Base-by-base conservation (phyloP, 2,113 vertebrate species). In the Diphyllodes magnificus region DNA sequence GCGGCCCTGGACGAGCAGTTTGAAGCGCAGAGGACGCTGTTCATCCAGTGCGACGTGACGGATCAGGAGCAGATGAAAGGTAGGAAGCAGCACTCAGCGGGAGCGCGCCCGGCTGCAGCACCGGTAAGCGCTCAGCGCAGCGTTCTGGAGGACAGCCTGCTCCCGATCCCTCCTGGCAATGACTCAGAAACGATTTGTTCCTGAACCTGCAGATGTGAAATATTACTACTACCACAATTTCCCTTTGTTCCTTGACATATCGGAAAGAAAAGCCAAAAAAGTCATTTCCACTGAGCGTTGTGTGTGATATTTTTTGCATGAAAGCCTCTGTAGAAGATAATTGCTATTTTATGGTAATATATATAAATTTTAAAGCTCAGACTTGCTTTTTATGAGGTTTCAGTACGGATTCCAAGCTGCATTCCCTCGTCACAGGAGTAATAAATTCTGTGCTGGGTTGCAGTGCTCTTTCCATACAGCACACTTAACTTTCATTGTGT, bases 41-140 rank as follows among this genome's bases (percentile, higher is more conserved):
- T 99, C 91, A 97, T 99, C 61, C 98, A 98, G 68, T 99, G 99
- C 63, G 99, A 99, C 82, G 98, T 99, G 83, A 98, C 99, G 33
- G 96, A 99, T 1, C 97, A 93, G 88, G 97, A 98, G 33, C 98
- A 98, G 37, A 97, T 99, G 66, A 97, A 94, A 99, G 99, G 99
- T 99, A 98, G 97, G 85, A 5, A 8, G 42, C 20, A 49, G 1
- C 21, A 28, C 11, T 11, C 39, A 3, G 20, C 33, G 11, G 90
- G 87, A 76, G 56, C 21, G 75, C 50, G 70, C 64, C 68, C 1
- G 5, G 90, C 82, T 56, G 44, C 77, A 4, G 79, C 54, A 10
- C 12, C 56, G 11, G 25, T 30, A 1, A 12, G 49, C 14, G 71
- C 66, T 76, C 90, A 12, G 59, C 51, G 25, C 4, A 24, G 72